These are phyloP conservation scores for Anneissia japonica DNA, from an alignment of 35 echinoderm and acorn worm genomes.

Conservation along the genomic window DNA sequence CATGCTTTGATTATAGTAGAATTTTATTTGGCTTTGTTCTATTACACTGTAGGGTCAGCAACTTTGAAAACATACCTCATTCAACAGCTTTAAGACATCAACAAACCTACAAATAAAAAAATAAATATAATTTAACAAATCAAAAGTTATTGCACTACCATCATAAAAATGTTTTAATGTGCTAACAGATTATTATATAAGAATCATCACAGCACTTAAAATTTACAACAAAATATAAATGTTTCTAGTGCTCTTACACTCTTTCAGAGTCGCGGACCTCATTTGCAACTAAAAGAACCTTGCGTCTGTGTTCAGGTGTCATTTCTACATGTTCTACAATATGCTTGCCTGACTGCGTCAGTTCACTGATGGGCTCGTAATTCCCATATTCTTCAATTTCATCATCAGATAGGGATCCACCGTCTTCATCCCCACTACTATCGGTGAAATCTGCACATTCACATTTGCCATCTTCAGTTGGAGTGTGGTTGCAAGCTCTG, in stretches of 20 bases:
- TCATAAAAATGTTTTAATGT: no score
- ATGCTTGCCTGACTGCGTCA: neutral
- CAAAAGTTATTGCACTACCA: no score
- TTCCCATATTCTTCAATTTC: conserved; percentile 28
- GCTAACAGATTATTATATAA: no score
- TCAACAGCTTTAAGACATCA: conserved; percentile 76
- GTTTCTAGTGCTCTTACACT: conserved; percentile 34
- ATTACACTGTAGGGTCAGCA: neutral
- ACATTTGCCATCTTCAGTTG: conserved; percentile 24
- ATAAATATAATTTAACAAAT: neutral
- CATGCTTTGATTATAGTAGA: neutral
- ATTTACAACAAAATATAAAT: no score
- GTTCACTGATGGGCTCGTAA: neutral
- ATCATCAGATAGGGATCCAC: conserved; percentile 9
- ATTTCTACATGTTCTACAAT: neutral
- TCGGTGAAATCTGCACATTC: conserved; percentile 31
- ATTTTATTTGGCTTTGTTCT: neutral
- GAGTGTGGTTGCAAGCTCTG: conserved; percentile 28
- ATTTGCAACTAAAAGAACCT: conserved; percentile 73
- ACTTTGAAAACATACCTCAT: conserved; percentile 42
- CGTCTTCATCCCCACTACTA: conserved; percentile 27
- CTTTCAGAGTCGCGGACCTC: conserved; percentile 77
- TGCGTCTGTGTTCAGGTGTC: conserved; percentile 22
- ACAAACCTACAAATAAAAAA: conserved; percentile 40
- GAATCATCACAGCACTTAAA: no score